These are phyloP conservation scores for Macrophya annulata DNA, from an alignment of 2,888 invertebrate genomes.

Conservation along the genomic window DNA sequence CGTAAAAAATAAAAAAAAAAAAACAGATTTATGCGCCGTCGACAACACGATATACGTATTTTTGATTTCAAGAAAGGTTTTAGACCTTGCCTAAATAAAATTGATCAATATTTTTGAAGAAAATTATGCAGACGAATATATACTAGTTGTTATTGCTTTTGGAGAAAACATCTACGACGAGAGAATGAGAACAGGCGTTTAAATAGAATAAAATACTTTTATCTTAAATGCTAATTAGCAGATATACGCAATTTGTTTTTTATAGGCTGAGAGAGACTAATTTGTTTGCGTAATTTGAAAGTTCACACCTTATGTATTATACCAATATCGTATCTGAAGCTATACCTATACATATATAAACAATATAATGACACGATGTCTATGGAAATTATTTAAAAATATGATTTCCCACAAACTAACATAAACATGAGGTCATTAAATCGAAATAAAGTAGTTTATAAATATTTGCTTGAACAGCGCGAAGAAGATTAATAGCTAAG, in stretches of 20 bases:
- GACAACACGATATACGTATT: constrained; percentile 27
- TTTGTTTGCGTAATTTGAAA: constrained; percentile 31
- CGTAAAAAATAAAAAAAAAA: neutral
- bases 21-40: constrained; percentile 32
- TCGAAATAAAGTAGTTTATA: neutral
- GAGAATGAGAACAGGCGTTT: neutral
- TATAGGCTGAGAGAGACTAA: constrained; percentile 1
- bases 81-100: neutral
- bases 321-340: neutral
- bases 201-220: constrained; percentile 11
- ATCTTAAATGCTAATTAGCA: constrained; percentile 8
- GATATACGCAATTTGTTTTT: constrained; percentile 24
- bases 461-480: neutral
- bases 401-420: neutral
- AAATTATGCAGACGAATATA: neutral
- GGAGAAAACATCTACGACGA: neutral
- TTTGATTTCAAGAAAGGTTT: neutral
- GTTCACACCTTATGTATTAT: neutral
- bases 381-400: neutral
- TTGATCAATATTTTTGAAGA: constrained; percentile 19
- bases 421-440: neutral
- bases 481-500: neutral
- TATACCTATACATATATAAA: no score
- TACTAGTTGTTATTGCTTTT: neutral
- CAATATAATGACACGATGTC: neutral